Percentiles rank a stretch among this genome's conserved stretches.
These are phyloP conservation scores for Carettochelys insculpta DNA, from an alignment of 2,113 vertebrate genomes.

Conservation along the genomic window DNA sequence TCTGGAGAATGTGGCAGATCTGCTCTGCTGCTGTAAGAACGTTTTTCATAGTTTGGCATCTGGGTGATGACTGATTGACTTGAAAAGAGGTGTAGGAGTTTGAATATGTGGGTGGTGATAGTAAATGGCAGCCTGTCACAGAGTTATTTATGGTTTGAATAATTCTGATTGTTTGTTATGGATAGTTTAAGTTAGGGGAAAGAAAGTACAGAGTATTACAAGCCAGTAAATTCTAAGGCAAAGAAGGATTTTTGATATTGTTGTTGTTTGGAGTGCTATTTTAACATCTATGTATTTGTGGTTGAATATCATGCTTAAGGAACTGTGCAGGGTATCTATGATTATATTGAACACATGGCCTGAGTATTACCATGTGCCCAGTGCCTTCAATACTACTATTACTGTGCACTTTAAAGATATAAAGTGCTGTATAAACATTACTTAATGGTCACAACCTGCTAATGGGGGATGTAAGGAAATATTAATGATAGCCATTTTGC, in stretches of 20 bases:
- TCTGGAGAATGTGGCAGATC: background rate
- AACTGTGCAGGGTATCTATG: background rate
- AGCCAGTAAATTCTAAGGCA: background rate
- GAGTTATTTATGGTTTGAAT: background rate
- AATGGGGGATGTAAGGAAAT: background rate
- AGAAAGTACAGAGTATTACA: background rate
- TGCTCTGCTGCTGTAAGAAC: background rate
- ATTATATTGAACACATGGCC: background rate
- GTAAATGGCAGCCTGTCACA: background rate
- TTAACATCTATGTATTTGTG: too few species aligned
- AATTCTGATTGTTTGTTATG: background rate
- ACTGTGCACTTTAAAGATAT: slow-evolving; percentile 45
- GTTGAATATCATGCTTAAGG: too few species aligned
- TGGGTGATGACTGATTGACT: background rate
- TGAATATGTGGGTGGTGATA: background rate
- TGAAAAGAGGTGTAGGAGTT: background rate
- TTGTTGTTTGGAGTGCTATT: slow-evolving; percentile 18
- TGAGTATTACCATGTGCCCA: slow-evolving; percentile 20
- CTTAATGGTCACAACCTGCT: slow-evolving; percentile 52
- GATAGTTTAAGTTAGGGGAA: slow-evolving; percentile 6
- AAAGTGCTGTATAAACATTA: slow-evolving; percentile 17
- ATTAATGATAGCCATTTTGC: background rate
- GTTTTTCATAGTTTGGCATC: background rate
- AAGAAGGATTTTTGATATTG: slow-evolving; percentile 16
- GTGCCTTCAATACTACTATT: slow-evolving; percentile 30